Evolutionary conservation across 2,797 vertebrate species (phyloP).

Genomic region (Vireo griseus): DNA sequence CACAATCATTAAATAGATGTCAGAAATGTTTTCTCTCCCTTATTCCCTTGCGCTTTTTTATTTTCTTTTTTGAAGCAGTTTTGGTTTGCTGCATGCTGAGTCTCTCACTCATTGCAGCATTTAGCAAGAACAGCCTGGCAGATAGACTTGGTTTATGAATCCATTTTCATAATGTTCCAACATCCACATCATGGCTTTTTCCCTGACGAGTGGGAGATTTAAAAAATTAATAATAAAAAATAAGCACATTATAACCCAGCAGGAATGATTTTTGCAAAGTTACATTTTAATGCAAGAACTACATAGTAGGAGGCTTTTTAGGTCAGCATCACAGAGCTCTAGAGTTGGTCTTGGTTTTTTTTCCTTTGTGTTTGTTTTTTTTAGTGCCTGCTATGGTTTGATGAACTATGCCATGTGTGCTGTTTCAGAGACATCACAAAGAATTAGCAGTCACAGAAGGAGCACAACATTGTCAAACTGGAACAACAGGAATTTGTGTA

Average conservation of each 20-base stretch:
- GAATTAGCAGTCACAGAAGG: background rate
- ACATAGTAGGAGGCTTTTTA: constrained; percentile 60
- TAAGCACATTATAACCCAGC: constrained; percentile 73
- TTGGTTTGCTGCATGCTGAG: constrained; percentile 65
- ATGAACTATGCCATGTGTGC: constrained; percentile 43
- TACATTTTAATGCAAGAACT: constrained; percentile 70
- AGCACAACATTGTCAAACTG: background rate
- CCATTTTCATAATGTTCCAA: constrained; percentile 75
- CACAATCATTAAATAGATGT: constrained; percentile 41
- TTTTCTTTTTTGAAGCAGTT: constrained; percentile 53
- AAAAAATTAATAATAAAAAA: constrained; percentile 53
- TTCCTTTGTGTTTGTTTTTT: constrained; percentile 37
- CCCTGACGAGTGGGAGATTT: constrained; percentile 60
- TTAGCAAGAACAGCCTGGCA: constrained; percentile 69
- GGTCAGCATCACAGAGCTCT: constrained; percentile 68
- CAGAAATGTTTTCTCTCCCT: constrained; percentile 12
- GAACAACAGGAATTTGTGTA: background rate
- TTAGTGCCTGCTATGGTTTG: constrained; percentile 36
- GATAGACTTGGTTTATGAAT: constrained; percentile 68
- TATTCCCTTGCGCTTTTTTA: background rate
- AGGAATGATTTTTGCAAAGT: constrained; percentile 66
- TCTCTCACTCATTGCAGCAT: constrained; percentile 62
- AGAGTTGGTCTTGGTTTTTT: background rate
- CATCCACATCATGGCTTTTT: constrained; percentile 59
- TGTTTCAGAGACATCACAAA: background rate